Evolutionary conservation across 2,113 vertebrate species (phyloP), one percentile per base, ranked within the genome.

Genomic region (Bubo scandiacus): DNA sequence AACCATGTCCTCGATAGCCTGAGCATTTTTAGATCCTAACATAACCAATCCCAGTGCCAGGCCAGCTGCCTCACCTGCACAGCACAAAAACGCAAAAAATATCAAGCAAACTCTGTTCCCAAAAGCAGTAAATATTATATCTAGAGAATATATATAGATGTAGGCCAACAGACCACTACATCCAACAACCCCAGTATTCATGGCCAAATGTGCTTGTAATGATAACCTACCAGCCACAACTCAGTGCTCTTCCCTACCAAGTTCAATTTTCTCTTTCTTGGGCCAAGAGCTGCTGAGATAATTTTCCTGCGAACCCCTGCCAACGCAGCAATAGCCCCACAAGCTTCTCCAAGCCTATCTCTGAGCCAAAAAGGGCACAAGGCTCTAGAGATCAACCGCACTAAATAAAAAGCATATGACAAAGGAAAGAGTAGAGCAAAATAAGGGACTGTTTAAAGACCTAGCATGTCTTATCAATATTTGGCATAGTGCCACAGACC

Each of bases 1-100:
- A 25, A 99, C 99, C 99, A 99, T 99, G 97, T 99, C 99, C 95
- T 99, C 99, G 42, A 99, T 99, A 40, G 99, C 99, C 97, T 99
- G 99, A 55, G 99, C 99, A 3, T 99, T 99, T 98, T 99, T 99
- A 66, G 99, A 99, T 82, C 99, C 99, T 94, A 99, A 80, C 99
- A 99, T 99, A 92, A 99, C 99, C 65, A 99, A 98, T 27, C 99
- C 99, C 68, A 99, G 97, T 34, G 99, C 99, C 90, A 99, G 95
- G 42, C 99, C 99, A 38, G 99, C 99, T 81, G 99, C 99, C 96
- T 99, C 99, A 94, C 99, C 99, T 99, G 94, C 20, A 59, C 22
- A 91, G 42, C 40, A 83, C 32, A 45, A 45, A 45, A 45, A 45
- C 18, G 43, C 43, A 45, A 45, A 45, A 45, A 49, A 49, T 21